Conservation (phyloP, 2,113 vertebrate genomes). For the Gasterosteus aculeatus region DNA sequence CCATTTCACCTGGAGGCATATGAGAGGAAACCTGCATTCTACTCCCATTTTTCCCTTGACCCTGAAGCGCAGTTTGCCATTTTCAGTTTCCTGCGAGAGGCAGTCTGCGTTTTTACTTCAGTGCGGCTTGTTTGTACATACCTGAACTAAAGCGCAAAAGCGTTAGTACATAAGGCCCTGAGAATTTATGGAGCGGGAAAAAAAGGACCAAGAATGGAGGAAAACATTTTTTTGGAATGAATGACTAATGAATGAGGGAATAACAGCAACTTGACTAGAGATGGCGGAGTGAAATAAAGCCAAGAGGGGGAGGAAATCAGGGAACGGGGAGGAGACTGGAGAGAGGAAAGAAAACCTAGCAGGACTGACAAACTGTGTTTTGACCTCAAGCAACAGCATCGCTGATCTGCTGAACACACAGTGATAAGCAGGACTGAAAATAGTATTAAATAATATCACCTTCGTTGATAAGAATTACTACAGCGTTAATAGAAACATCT, state of each 20-base stretch:
- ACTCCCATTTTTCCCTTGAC: too few relatives aligned
- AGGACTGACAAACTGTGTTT: constrained; percentile 47
- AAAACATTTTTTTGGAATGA: background rate
- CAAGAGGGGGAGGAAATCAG: background rate
- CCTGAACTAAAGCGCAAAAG: too few relatives aligned
- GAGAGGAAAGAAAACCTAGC: constrained; percentile 5
- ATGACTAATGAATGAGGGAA: background rate
- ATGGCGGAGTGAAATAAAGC: background rate
- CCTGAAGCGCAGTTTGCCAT: too few relatives aligned
- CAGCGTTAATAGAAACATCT: constrained; percentile 19
- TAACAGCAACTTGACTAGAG: background rate
- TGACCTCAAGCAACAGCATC: constrained; percentile 50
- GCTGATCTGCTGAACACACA: constrained; percentile 25
- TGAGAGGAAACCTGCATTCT: too few relatives aligned
- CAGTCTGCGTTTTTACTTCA: too few relatives aligned
- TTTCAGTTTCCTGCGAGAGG: too few relatives aligned
- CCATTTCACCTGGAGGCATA: too few relatives aligned
- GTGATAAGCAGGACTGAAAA: constrained; percentile 32
- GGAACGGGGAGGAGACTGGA: background rate
- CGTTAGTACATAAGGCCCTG: too few relatives aligned
- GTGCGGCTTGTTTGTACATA: too few relatives aligned
- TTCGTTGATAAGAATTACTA: constrained; percentile 19
- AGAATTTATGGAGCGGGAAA: background rate
- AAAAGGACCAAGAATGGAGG: background rate
- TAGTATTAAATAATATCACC: constrained; percentile 43